Evolutionary conservation across 2,888 invertebrate genomes (phyloP), one percentile per base, ranked within the genome.

Genomic region (Tetragonisca angustula): DNA sequence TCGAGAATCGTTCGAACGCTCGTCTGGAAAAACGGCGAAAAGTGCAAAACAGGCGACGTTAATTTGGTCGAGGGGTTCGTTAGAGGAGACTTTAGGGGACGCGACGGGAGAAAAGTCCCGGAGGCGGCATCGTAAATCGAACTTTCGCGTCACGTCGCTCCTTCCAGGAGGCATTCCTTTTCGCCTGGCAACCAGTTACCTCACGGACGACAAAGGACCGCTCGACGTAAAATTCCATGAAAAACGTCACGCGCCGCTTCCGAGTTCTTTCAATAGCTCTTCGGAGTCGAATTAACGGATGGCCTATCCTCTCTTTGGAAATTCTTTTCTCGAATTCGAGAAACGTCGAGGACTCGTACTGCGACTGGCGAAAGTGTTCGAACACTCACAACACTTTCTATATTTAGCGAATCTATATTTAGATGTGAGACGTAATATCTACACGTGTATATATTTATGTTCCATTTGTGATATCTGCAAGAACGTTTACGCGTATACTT

Each of bases 101-200:
- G 64, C 27, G 24, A 5, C 27, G 32, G 13, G 69, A 62, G 68
- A 69, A 79, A 69, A 32, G 54, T 36, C 15, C 24, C 24, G 15
- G 43, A 50, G 21, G 24, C 49, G 13, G 43, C 50, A 1, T 3
- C 27, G 61, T n/a, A 5, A 27, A 85, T 81, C 83, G 77, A 83
- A 79, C 79, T 83, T 83, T 79, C 87, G 27, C 70, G 75, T 87
- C 81, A 79, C 87, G 83, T 87, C 54, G 67, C 68, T 50, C 50
- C 61, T 77, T 70, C 68, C 19, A 50, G 61, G 6, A 32, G 36
- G 61, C 76, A 76, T 82, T 84, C 64, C 83, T 73, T 62, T 27
- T 32, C 27, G 24, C 65, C 49, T 9, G 65, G 13, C 11, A 52
- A 15, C 27, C 19, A 24, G 15, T n/a, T 49, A 75, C 49, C 67